phyloP scores from a whole-genome alignment of 2,797 vertebrate genomes.

The Sardinella longiceps region DNA sequence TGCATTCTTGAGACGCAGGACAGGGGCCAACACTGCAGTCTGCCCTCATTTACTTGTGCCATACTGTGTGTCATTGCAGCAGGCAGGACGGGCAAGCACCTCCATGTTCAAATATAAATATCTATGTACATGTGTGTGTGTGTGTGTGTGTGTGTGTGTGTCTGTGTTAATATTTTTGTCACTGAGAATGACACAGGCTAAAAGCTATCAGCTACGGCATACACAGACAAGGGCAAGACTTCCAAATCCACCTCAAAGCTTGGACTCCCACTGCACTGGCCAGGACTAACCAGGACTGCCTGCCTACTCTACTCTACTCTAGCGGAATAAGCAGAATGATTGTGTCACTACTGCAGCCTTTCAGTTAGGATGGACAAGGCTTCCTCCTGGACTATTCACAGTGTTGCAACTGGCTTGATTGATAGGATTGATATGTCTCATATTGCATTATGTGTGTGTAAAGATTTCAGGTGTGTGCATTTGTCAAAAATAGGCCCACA shows the following conservation, averaged over 20 bases:
- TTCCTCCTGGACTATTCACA: neutral
- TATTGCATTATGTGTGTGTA: neutral
- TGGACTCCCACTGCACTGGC: neutral
- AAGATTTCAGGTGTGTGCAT: conserved; percentile 15
- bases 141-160: neutral
- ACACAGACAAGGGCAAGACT: neutral
- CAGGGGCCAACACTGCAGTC: neutral
- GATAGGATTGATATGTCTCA: neutral
- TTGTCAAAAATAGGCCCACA: neutral
- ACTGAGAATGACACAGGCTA: neutral
- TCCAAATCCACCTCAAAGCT: neutral
- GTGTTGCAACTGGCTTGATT: neutral
- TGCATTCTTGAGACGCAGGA: conserved; percentile 6
- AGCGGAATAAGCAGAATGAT: neutral
- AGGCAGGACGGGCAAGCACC: neutral
- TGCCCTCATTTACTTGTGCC: conserved; percentile 17
- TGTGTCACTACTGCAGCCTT: conserved; percentile 3
- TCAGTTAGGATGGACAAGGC: neutral
- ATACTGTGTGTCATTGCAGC: conserved; percentile 6
- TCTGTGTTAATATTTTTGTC: conserved; percentile 14
- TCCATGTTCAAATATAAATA: neutral
- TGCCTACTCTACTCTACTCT: neutral
- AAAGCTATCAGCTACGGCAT: neutral
- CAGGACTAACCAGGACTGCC: neutral
- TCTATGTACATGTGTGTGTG: neutral